These are phyloP conservation scores for Lutjanus erythropterus DNA, from an alignment of 2,113 vertebrate species.

Conservation along the genomic window DNA sequence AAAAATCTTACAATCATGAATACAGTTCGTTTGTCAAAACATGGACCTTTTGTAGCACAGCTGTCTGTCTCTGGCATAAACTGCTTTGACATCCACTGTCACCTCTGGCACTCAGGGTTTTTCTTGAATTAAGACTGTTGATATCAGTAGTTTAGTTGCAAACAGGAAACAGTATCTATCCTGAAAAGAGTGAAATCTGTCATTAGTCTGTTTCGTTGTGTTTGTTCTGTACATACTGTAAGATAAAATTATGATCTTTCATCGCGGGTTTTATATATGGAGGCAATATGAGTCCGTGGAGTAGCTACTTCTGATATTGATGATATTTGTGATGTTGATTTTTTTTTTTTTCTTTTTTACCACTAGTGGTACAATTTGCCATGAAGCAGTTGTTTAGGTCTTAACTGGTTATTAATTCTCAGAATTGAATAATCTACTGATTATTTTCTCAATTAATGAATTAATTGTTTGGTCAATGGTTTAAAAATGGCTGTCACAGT, in stretches of 20 bases:
- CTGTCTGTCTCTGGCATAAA: conserved; percentile 9
- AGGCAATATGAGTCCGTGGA: neutral
- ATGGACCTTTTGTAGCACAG: conserved; percentile 4
- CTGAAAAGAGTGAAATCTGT: neutral
- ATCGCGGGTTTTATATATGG: conserved; percentile 30
- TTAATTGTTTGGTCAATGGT: neutral
- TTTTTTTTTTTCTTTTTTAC: conserved; percentile 5
- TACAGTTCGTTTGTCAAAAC: conserved; percentile 16
- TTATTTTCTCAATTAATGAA: neutral
- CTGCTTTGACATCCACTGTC: conserved; percentile 21
- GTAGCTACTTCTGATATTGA: too few species aligned
- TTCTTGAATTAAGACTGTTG: conserved; percentile 18
- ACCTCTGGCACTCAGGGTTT: conserved; percentile 53
- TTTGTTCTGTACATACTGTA: conserved; percentile 65
- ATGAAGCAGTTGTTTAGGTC: neutral
- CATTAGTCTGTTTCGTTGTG: neutral
- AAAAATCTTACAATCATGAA: too few species aligned
- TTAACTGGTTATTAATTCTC: neutral
- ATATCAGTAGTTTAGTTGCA: neutral
- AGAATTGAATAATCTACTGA: neutral
- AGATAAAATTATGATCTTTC: conserved; percentile 29
- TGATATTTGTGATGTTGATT: conserved; percentile 5
- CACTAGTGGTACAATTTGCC: neutral
- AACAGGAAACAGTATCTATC: neutral
- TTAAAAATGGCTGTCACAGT: neutral